Percentiles rank a stretch among this genome's conserved stretches.
Conservation (phyloP, 2,113 vertebrate genomes). For the Limnothrissa miodon region DNA sequence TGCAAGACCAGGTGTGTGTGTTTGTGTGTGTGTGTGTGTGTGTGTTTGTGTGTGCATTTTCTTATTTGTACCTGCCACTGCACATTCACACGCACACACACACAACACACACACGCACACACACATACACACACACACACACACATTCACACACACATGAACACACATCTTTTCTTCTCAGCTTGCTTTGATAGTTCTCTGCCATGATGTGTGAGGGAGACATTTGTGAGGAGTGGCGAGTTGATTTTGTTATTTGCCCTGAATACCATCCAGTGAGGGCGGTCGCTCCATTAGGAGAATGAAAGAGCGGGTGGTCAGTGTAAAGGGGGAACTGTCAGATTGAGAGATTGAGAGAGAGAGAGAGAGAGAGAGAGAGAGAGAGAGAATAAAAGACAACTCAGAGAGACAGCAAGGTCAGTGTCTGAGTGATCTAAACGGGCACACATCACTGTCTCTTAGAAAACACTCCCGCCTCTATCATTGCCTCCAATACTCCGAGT, state of each 20-base stretch:
- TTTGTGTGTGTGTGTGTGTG: too few relatives aligned
- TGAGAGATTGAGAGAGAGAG: neutral
- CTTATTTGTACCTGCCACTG: neutral
- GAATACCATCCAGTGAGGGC: neutral
- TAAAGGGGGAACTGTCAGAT: neutral
- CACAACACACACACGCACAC: too few relatives aligned
- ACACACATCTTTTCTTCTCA: neutral
- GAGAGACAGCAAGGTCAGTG: slow-evolving; percentile 2
- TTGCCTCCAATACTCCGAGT: too few relatives aligned
- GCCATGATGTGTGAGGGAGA: neutral
- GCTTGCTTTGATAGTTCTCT: neutral
- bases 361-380: neutral
- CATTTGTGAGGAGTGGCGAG: neutral
- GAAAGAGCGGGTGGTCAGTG: neutral
- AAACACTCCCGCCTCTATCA: neutral
- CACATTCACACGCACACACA: neutral
- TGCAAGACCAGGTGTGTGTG: neutral
- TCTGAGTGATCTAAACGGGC: neutral
- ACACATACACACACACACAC: neutral
- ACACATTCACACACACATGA: neutral
- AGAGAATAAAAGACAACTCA: neutral
- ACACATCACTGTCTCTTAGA: neutral
- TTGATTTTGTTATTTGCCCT: neutral
- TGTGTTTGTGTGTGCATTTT: too few relatives aligned
- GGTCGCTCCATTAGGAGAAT: neutral